Evolutionary conservation across 2,797 vertebrate species (phyloP).

Genomic region (Diplodus sargus): DNA sequence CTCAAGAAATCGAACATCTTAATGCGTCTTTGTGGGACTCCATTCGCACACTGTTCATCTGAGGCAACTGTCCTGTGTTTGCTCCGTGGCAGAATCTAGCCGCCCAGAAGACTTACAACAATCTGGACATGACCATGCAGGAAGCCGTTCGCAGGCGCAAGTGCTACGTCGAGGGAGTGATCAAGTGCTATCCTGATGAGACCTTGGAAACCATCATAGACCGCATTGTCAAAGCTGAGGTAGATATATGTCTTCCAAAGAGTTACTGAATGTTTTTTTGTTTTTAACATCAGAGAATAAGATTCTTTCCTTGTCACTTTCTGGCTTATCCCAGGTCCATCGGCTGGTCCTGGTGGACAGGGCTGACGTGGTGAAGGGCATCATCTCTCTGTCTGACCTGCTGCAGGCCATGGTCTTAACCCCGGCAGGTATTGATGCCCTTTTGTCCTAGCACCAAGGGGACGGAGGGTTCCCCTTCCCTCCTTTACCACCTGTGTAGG

Average conservation of each 20-base stretch:
- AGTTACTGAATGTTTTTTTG: background rate
- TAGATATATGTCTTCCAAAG: constrained; percentile 32
- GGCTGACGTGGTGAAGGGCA: constrained; percentile 87
- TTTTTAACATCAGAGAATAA: background rate
- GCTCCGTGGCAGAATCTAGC: constrained; percentile 88
- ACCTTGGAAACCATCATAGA: constrained; percentile 89
- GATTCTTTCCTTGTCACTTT: background rate
- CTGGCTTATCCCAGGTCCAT: constrained; percentile 87
- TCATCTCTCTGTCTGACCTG: constrained; percentile 96
- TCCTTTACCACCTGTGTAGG: constrained; percentile 31
- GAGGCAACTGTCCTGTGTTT: background rate
- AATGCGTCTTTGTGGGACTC: too few species aligned
- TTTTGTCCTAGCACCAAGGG: constrained; percentile 85
- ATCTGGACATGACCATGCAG: constrained; percentile 91
- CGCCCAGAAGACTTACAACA: constrained; percentile 93
- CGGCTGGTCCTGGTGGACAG: constrained; percentile 95
- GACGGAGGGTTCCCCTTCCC: background rate
- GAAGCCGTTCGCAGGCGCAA: constrained; percentile 86
- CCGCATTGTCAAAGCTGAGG: constrained; percentile 90
- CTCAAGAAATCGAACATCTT: background rate
- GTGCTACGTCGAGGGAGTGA: constrained; percentile 88
- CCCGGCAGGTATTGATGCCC: constrained; percentile 93
- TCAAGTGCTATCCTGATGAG: constrained; percentile 91
- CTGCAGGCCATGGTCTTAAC: constrained; percentile 95
- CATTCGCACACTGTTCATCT: too few species aligned